Conservation (phyloP, 2,113 vertebrate genomes). For the Phalacrocorax aristotelis region DNA sequence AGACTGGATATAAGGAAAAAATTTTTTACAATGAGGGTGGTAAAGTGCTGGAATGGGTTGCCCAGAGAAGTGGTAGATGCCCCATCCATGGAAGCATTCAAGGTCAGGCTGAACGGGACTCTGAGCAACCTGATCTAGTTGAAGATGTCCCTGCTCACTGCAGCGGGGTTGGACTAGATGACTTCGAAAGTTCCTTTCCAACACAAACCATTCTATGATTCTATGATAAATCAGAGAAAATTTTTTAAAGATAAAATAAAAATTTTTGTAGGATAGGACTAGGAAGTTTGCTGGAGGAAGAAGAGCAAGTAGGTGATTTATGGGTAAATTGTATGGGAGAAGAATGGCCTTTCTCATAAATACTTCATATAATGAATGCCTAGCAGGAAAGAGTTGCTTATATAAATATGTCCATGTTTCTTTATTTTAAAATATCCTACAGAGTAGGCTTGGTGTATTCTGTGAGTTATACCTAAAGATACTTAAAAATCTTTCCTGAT, state of each 20-base stretch:
- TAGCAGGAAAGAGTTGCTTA: not conserved
- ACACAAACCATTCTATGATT: no score
- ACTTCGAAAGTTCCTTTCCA: no score
- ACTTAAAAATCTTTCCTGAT: not conserved
- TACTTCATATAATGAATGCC: conserved; percentile 12
- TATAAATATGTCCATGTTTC: not conserved
- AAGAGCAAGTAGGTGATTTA: not conserved
- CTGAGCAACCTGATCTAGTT: no score
- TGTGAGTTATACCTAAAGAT: not conserved
- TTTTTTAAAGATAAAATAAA: not conserved
- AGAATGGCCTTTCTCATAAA: conserved; percentile 17
- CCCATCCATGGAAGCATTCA: no score
- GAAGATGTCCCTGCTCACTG: no score
- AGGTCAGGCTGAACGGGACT: no score
- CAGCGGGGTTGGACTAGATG: no score
- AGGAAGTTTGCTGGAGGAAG: conserved; percentile 11
- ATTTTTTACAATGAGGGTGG: no score
- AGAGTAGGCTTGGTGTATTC: not conserved
- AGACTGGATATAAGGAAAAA: no score
- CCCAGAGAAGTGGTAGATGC: no score
- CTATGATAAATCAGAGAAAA: not conserved
- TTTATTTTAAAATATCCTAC: not conserved
- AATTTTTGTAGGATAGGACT: not conserved
- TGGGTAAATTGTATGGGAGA: not conserved
- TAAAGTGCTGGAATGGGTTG: no score